Evolutionary conservation across 1,140 invertebrate species (phyloP).

Genomic region (Drosophila neocordata): DNA sequence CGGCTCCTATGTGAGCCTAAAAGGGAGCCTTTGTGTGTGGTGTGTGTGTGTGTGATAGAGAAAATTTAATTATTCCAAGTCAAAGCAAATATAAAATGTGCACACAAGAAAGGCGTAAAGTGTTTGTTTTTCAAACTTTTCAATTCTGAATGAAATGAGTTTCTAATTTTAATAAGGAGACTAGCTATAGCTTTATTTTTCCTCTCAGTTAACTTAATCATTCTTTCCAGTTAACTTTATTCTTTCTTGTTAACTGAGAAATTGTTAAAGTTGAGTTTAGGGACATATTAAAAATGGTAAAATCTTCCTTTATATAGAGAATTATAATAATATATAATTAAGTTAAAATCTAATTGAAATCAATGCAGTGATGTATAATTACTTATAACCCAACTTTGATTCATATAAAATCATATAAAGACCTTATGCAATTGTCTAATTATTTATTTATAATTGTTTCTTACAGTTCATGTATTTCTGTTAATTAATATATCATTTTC

Average conservation of each 20-base stretch:
- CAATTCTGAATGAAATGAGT: neutral
- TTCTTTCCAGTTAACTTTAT: neutral
- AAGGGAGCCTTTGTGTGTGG: neutral
- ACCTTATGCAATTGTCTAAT: too few relatives aligned
- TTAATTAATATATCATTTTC: neutral
- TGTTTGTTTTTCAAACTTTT: slow-evolving; percentile 3
- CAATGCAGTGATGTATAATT: too few relatives aligned
- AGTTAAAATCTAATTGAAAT: too few relatives aligned
- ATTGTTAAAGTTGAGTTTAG: too few relatives aligned
- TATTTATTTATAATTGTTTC: too few relatives aligned
- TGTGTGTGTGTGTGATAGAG: slow-evolving; percentile 19
- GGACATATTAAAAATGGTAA: too few relatives aligned
- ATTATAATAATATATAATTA: too few relatives aligned
- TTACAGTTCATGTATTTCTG: neutral
- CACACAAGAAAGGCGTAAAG: slow-evolving; percentile 5
- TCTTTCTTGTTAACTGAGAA: too few relatives aligned
- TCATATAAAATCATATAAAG: too few relatives aligned
- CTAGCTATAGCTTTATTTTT: neutral
- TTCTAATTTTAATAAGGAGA: neutral
- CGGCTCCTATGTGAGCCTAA: neutral
- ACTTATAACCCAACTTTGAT: too few relatives aligned
- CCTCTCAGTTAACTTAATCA: neutral
- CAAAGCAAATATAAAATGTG: slow-evolving; percentile 11
- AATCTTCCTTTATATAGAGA: too few relatives aligned
- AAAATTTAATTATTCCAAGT: slow-evolving; percentile 41